These are phyloP conservation scores for Proctacanthus coquilletti DNA, from an alignment of 1,140 invertebrate species.

Conservation along the genomic window DNA sequence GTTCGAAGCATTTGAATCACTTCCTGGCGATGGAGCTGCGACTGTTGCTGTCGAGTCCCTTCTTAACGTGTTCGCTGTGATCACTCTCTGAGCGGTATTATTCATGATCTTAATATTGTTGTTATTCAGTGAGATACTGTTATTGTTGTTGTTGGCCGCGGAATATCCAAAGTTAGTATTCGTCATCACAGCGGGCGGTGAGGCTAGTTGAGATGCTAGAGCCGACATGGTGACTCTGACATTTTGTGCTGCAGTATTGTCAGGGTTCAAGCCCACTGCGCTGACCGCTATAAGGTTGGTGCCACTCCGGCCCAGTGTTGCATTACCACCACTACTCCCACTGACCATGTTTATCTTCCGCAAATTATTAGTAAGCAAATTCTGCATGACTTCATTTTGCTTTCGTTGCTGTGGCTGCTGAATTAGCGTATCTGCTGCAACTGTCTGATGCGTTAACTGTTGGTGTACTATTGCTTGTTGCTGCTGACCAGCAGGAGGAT, in stretches of 20 bases:
- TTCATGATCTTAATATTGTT: constrained; percentile 22
- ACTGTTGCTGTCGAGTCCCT: constrained; percentile 24
- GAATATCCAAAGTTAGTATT: constrained; percentile 19
- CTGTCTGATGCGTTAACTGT: constrained; percentile 19
- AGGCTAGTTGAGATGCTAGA: constrained; percentile 26
- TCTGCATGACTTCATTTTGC: constrained; percentile 24
- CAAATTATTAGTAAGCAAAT: constrained; percentile 18
- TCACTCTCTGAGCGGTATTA: constrained; percentile 18
- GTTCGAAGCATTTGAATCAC: constrained; percentile 28
- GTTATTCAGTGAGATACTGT: constrained; percentile 1
- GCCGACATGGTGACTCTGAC: constrained; percentile 29
- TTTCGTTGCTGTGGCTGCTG: constrained; percentile 20
- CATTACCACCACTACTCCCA: not conserved
- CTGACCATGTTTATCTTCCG: constrained; percentile 21
- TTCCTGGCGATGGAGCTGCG: constrained; percentile 27
- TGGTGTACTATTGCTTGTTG: constrained; percentile 17
- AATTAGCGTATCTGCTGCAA: constrained; percentile 17
- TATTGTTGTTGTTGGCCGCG: constrained; percentile 7
- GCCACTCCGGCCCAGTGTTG: not conserved
- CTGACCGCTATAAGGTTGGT: not conserved
- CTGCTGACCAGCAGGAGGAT: constrained; percentile 23
- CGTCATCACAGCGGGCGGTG: constrained; percentile 28
- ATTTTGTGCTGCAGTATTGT: constrained; percentile 6
- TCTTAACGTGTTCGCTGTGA: constrained; percentile 17
- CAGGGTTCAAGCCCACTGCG: not conserved